These are phyloP conservation scores for Theropithecus gelada DNA, from an alignment of 2,113 vertebrate species.

Conservation along the genomic window DNA sequence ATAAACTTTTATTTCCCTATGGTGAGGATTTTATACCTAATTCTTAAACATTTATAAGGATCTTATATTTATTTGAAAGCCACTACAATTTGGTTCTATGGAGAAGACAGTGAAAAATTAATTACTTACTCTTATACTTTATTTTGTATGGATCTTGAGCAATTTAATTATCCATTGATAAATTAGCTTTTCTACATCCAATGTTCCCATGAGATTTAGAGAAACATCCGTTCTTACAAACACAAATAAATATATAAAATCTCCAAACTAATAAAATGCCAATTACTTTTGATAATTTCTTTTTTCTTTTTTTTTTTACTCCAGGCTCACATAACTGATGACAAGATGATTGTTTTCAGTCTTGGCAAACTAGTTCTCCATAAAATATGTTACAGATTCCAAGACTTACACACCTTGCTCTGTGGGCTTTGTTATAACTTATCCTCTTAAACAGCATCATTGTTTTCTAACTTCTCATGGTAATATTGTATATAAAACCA, in stretches of 20 bases:
- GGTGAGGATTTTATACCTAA: background rate
- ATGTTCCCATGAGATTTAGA: background rate
- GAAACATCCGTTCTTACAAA: background rate
- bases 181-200: background rate
- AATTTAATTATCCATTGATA: conserved; percentile 1
- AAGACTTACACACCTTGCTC: background rate
- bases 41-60: background rate
- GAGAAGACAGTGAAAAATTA: conserved; percentile 23
- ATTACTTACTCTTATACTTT: background rate
- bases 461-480: background rate
- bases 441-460: background rate
- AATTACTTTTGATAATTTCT: background rate
- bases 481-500: background rate
- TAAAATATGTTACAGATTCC: background rate
- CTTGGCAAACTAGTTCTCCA: background rate
- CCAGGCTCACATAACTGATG: background rate
- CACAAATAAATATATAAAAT: background rate
- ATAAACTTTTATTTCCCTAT: background rate
- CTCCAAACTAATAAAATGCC: background rate
- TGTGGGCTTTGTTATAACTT: background rate
- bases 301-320: background rate
- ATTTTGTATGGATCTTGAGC: conserved; percentile 2
- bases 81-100: background rate
- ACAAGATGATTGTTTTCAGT: background rate
- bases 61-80: conserved; percentile 4